Evolutionary conservation across 2,113 vertebrate species (phyloP).

Genomic region (Sula dactylatra): DNA sequence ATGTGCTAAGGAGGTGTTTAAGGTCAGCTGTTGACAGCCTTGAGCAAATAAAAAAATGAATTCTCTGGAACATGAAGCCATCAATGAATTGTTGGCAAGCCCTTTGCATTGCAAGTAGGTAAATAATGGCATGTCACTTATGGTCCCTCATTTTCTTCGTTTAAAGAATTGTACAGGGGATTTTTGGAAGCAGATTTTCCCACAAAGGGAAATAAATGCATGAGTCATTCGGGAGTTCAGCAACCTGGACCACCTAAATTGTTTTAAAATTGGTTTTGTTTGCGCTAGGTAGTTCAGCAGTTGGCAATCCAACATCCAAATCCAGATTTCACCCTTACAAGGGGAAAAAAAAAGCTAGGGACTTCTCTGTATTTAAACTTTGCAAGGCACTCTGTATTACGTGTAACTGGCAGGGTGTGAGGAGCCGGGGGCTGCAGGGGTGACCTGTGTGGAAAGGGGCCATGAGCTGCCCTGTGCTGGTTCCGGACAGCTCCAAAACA

Average conservation of each 20-base stretch:
- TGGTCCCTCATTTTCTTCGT: rapidly evolving
- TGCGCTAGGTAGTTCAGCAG: neutral
- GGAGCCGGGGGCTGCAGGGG: neutral
- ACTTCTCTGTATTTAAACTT: neutral
- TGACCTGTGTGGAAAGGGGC: neutral
- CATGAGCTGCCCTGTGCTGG: neutral
- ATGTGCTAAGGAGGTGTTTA: neutral
- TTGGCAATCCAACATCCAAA: neutral
- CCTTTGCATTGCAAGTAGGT: neutral
- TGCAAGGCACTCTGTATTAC: neutral
- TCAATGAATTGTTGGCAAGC: neutral
- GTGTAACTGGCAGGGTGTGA: neutral
- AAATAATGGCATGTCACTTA: neutral
- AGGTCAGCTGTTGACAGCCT: neutral
- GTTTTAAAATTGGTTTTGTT: neutral
- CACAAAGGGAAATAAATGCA: neutral
- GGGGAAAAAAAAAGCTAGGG: neutral
- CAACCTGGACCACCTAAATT: neutral
- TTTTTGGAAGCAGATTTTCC: neutral
- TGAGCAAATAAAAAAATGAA: neutral
- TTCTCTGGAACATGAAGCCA: neutral
- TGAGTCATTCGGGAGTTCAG: neutral
- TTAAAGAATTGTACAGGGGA: neutral
- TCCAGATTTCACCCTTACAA: neutral
- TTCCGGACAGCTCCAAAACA: neutral